Conservation (phyloP, 2,888 invertebrate genomes). For the Aproaerema taeniolella region DNA sequence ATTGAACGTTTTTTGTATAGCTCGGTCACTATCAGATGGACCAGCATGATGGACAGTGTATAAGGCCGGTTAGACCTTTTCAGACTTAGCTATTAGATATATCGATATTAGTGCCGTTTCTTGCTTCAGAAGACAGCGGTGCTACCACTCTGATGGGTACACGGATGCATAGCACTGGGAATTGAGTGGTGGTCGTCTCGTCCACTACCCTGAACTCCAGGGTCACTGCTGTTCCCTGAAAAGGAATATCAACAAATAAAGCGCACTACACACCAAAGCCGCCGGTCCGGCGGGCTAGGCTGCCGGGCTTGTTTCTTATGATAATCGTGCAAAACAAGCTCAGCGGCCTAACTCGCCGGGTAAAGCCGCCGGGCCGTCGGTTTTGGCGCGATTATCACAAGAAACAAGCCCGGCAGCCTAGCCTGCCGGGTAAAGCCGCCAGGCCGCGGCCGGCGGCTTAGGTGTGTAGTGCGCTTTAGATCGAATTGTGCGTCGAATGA, state of each 20-base stretch:
- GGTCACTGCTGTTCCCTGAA: slow-evolving; percentile 26
- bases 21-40: background rate
- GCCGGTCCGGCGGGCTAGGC: too few species aligned
- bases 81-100: background rate
- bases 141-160: slow-evolving; percentile 14
- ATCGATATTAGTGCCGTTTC: background rate
- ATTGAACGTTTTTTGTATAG: background rate
- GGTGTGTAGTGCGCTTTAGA: too few species aligned
- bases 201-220: slow-evolving; percentile 35
- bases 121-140: background rate
- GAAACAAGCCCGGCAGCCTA: too few species aligned
- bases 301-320: too few species aligned
- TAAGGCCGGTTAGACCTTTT: background rate
- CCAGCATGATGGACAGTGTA: background rate
- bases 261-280: too few species aligned
- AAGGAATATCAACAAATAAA: background rate
- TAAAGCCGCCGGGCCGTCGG: background rate
- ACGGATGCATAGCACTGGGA: slow-evolving; percentile 25
- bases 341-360: background rate
- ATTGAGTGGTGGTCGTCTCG: slow-evolving; percentile 10
- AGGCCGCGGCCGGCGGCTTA: too few species aligned
- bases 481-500: too few species aligned
- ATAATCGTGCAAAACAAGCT: background rate
- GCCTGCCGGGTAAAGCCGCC: too few species aligned
- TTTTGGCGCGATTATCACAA: background rate